Conservation (phyloP, 2,888 invertebrate species). For the Ophion ventricosus region DNA sequence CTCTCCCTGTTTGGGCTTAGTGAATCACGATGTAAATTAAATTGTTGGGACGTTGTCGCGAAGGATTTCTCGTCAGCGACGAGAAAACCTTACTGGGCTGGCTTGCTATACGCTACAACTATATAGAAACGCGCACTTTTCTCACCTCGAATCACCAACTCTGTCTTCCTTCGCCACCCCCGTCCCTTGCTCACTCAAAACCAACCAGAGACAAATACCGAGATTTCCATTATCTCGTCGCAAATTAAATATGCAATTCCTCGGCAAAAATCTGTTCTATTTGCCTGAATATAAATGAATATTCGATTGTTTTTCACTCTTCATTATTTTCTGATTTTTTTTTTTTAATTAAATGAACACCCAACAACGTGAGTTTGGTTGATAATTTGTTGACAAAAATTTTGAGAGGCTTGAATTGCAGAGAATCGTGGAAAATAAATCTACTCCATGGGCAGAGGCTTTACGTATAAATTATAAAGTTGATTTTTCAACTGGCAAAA, state of each 20-base stretch:
- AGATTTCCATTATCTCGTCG: constrained; percentile 39
- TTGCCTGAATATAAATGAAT: background rate
- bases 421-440: background rate
- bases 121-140: constrained; percentile 33
- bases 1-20: constrained; percentile 64
- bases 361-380: background rate
- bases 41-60: constrained; percentile 71
- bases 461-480: too few species aligned
- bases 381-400: background rate
- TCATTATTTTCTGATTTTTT: background rate
- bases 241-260: constrained; percentile 35
- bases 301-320: background rate
- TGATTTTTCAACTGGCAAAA: too few species aligned
- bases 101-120: constrained; percentile 34
- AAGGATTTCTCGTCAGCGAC: constrained; percentile 67
- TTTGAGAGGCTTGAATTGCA: background rate
- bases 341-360: background rate
- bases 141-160: background rate
- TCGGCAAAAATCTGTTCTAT: constrained; percentile 18
- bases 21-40: constrained; percentile 73
- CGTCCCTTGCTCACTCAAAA: too few species aligned
- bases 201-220: constrained; percentile 3
- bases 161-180: too few species aligned
- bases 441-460: background rate
- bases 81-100: constrained; percentile 43